Evolutionary conservation across 2,797 vertebrate genomes (phyloP), one percentile per base, ranked within the genome.

Genomic region (Pangasius djambal): DNA sequence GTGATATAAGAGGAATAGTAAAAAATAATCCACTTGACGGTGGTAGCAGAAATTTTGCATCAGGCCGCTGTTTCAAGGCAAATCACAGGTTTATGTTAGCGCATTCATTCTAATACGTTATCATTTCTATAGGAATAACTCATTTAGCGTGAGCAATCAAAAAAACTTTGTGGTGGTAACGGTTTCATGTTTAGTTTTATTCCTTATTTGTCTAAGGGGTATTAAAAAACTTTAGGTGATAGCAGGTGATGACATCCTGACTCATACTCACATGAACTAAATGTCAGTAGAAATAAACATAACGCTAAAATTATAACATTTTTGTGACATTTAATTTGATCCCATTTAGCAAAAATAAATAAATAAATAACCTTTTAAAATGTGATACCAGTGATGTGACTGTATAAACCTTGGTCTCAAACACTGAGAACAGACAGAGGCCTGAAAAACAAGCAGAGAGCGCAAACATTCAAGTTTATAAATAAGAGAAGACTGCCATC

Each of bases 401-500:
- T 61, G 50, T 31, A 79, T 57, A 57, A 34, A 34, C 3, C 16
- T 44, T 44, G 0, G 1, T 57, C 59, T 0, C 31, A 82, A 69
- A 22, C 20, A 16, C 25, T 57, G 18, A 57, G 16, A 57, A 18
- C 55, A 57, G 55, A 15, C 16, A 15, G 37, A 72, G 72, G 40
- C 72, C 75, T 78, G 75, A 10, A 50, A 40, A 72, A 40, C n/a
- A 18, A 59, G 63, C 37, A 22, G 16, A 28, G 61, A 40, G 22
- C 70, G 7, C 20, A 83, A 65, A 65, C 57, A 52, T 25, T 67
- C 15, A 61, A 72, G 78, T 93, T 89, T 2, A 93, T 91, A 52
- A 87, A 88, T 95, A 90, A 88, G 91, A 86, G 90, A 94, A 95
- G 84, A 93, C 92, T 95, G 94, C 93, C 94, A 90, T 93, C 96